Evolutionary conservation across 2,113 vertebrate species (phyloP), one percentile per base, ranked within the genome.

Genomic region (Symphodus melops): DNA sequence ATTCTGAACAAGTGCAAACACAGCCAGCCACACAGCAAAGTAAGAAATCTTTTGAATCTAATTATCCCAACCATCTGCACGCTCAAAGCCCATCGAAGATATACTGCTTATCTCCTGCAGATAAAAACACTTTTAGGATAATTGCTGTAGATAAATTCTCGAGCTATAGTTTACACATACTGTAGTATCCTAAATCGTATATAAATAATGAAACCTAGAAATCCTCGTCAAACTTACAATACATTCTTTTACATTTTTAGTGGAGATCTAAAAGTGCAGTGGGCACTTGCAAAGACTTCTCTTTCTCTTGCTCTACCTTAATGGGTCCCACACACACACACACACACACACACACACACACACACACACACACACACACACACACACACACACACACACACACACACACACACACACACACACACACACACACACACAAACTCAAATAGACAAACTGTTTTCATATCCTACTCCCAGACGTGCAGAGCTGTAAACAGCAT

Each of bases 401-500:
- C 19, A 42, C 20, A 54, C 68, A n/a, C 57, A 56, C 48, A 12
- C 59, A 53, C 23, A 42, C 52, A 41, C 54, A 21, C 19, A 42
- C 20, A 54, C 68, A 49, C 51, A 19, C 37, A 61, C 60, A 58
- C 46, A 65, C 23, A 46, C 72, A 36, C 51, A 61, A 41, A 54
- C 62, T 71, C 56, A 37, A 71, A 71, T 48, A 81, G 76, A 90
- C 85, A 83, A 82, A 86, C 75, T 78, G 83, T 89, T 88, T 88
- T 91, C 66, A 77, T 90, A 85, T 85, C 85, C 84, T 82, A 71
- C 69, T 76, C 68, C 77, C 82, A 81, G 79, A 67, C 76, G 28
- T 61, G 37, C 58, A 2, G 84, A 82, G 77, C 82, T 85, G 89
- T 88, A 86, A 88, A 88, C 85, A 86, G 72, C 78, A 61, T 81